Percentiles rank a stretch among this genome's conserved stretches.
Conservation (phyloP, 2,888 invertebrate species). For the Bibio marci region DNA sequence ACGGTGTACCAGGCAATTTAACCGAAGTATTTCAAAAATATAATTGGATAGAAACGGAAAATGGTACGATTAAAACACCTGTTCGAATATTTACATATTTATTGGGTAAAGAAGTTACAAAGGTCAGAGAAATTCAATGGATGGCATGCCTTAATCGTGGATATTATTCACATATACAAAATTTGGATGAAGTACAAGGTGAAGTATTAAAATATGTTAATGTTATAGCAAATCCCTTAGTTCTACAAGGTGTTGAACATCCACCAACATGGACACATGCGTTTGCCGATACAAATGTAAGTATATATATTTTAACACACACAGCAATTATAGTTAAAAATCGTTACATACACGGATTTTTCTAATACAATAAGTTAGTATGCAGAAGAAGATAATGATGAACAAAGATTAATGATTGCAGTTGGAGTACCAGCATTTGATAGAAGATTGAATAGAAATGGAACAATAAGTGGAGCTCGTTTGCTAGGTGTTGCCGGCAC, state of each 20-base stretch:
- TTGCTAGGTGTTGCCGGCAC: slow-evolving; percentile 55
- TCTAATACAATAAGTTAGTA: too few relatives aligned
- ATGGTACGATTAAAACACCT: slow-evolving; percentile 51
- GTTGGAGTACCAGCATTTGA: slow-evolving; percentile 88
- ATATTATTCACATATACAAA: slow-evolving; percentile 87
- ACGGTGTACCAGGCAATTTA: slow-evolving; percentile 90
- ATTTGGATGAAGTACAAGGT: slow-evolving; percentile 88
- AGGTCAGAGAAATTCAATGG: slow-evolving; percentile 74
- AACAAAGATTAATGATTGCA: slow-evolving; percentile 62
- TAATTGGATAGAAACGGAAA: slow-evolving; percentile 47
- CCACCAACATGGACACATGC: slow-evolving; percentile 92
- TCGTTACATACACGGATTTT: too few relatives aligned
- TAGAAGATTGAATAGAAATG: slow-evolving; percentile 39
- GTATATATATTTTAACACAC: too few relatives aligned
- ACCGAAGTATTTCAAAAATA: slow-evolving; percentile 74
- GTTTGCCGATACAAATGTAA: slow-evolving; percentile 72
- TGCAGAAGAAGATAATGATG: slow-evolving; percentile 3
- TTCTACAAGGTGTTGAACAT: slow-evolving; percentile 53
- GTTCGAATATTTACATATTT: slow-evolving; percentile 92
- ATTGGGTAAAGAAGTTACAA: slow-evolving; percentile 84
- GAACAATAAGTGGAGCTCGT: slow-evolving; percentile 21
- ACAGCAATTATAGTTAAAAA: too few relatives aligned
- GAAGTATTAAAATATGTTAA: slow-evolving; percentile 93
- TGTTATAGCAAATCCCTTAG: slow-evolving; percentile 75
- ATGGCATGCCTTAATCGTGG: slow-evolving; percentile 94